A percentile compares a stretch with the other conserved stretches of the same genome.
These are phyloP conservation scores for Diarsia rubi DNA, from an alignment of 2,888 invertebrate species.

Conservation along the genomic window DNA sequence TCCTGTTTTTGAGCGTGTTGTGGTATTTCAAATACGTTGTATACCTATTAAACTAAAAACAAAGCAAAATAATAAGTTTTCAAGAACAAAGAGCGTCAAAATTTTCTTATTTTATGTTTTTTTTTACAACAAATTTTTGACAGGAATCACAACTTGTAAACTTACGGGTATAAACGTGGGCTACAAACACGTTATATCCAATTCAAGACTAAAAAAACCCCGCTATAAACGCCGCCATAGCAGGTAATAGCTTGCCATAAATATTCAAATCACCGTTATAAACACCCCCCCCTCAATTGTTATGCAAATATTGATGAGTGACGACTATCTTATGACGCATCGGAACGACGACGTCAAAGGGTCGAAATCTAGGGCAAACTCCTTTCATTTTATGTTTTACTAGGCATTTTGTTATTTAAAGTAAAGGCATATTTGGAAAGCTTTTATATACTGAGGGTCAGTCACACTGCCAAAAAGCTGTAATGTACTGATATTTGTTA, in stretches of 20 bases:
- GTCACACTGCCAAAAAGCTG: background rate
- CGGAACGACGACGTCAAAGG: constrained; percentile 16
- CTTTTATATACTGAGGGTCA: background rate
- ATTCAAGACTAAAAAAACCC: background rate
- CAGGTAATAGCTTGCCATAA: constrained; percentile 43
- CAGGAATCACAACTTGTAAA: background rate
- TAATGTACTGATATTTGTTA: background rate
- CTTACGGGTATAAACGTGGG: background rate
- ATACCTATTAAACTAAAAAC: too few species aligned
- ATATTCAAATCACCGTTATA: constrained; percentile 48
- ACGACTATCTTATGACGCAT: constrained; percentile 37
- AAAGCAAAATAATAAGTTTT: too few species aligned
- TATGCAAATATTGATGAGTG: constrained; percentile 57
- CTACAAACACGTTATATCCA: constrained; percentile 3
- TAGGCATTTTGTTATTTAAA: background rate
- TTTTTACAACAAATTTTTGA: background rate
- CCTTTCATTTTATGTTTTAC: constrained; percentile 31
- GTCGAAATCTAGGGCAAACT: constrained; percentile 10
- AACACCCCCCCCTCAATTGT: constrained; percentile 49
- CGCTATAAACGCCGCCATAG: constrained; percentile 27
- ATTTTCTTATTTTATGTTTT: too few species aligned
- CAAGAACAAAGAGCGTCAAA: too few species aligned
- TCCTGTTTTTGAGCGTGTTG: too few species aligned
- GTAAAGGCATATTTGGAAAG: background rate
- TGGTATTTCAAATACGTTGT: too few species aligned